Percentiles rank a stretch among this genome's conserved stretches.
These are phyloP conservation scores for Dendropsophus ebraccatus DNA, from an alignment of 2,113 vertebrate species.

Conservation along the genomic window DNA sequence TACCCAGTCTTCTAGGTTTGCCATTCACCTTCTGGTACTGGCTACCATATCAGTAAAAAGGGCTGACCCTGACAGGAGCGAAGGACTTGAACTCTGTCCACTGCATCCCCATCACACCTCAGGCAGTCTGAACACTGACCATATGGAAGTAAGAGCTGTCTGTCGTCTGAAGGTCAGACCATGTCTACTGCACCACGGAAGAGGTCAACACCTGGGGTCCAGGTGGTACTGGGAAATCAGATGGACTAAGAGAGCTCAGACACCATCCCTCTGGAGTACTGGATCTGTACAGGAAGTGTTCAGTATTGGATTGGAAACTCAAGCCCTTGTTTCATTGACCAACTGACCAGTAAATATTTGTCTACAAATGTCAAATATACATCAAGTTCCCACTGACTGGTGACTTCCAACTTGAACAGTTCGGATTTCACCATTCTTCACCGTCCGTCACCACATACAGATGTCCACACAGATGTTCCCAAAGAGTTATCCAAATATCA, in stretches of 20 bases:
- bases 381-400: neutral
- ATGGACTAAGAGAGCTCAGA: neutral
- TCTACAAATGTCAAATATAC: neutral
- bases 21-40: conserved; percentile 64
- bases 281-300: neutral
- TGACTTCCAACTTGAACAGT: neutral
- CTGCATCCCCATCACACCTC: conserved; percentile 42
- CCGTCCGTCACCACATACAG: no score
- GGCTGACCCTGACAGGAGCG: conserved; percentile 50
- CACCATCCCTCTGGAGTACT: neutral
- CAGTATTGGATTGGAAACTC: conserved; percentile 18
- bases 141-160: conserved; percentile 7
- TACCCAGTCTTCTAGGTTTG: conserved; percentile 57
- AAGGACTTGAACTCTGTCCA: conserved; percentile 62
- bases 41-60: conserved; percentile 57
- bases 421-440: neutral
- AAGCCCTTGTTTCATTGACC: conserved; percentile 23
- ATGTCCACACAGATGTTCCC: neutral
- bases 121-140: conserved; percentile 51
- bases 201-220: conserved; percentile 44
- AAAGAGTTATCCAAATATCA: neutral
- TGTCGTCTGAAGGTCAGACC: conserved; percentile 11
- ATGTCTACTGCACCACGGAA: neutral
- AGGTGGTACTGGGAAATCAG: conserved; percentile 32
- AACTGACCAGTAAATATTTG: conserved; percentile 1